phyloP scores from a whole-genome alignment of 2,113 vertebrate genomes.

The Antechinus flavipes region DNA sequence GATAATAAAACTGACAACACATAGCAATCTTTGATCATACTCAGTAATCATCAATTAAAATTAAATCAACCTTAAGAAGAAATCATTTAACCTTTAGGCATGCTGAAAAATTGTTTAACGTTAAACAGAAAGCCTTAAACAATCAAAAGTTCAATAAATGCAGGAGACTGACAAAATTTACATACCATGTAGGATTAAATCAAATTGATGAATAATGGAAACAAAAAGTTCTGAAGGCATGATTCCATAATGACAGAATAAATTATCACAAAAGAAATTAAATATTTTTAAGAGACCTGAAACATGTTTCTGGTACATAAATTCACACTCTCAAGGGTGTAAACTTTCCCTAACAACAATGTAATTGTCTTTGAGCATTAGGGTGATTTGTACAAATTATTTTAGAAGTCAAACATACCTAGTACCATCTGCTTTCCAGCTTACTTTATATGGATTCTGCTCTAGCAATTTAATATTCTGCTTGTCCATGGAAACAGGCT shows the following conservation, averaged over 20 bases:
- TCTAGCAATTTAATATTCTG: slow-evolving; percentile 95
- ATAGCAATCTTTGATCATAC: slow-evolving; percentile 20
- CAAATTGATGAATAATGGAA: slow-evolving; percentile 43
- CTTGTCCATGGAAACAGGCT: slow-evolving; percentile 98
- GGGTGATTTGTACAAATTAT: slow-evolving; percentile 56
- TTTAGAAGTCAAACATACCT: slow-evolving; percentile 89
- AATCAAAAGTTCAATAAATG: slow-evolving; percentile 21
- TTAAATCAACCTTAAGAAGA: neutral
- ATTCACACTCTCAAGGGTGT: slow-evolving; percentile 56
- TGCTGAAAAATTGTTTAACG: neutral
- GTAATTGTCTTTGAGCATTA: slow-evolving; percentile 50
- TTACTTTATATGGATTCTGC: slow-evolving; percentile 98
- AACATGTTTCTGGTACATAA: slow-evolving; percentile 55
- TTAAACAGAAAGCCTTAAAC: neutral
- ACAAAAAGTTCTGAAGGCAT: slow-evolving; percentile 41
- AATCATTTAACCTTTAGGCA: neutral
- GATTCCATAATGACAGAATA: slow-evolving; percentile 44
- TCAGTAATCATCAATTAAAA: neutral
- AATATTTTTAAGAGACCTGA: slow-evolving; percentile 5
- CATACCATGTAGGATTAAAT: slow-evolving; percentile 15
- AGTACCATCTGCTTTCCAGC: slow-evolving; percentile 99
- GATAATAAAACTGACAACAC: slow-evolving; percentile 36
- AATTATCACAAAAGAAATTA: slow-evolving; percentile 43
- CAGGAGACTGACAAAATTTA: slow-evolving; percentile 42
- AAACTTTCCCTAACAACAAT: slow-evolving; percentile 39